Conservation (phyloP, 2,797 vertebrate species). For the Salmo trutta region DNA sequence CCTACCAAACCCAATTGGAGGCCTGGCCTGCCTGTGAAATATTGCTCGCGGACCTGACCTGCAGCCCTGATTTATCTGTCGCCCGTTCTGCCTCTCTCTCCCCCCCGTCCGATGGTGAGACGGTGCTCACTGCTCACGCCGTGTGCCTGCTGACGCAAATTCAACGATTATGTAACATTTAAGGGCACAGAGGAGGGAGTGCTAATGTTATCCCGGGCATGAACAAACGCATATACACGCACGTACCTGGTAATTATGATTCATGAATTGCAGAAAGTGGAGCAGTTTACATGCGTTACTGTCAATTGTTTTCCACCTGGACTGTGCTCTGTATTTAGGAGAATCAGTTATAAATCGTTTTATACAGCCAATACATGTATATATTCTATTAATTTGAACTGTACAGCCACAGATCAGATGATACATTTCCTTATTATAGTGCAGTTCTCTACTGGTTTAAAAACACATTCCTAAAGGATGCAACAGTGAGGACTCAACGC, state of each 20-base stretch:
- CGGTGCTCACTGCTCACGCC: not conserved
- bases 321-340: not conserved
- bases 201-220: not conserved
- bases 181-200: not conserved
- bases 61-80: constrained; percentile 56
- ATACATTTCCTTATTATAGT: no score
- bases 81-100: constrained; percentile 51
- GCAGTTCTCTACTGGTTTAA: no score
- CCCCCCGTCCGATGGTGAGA: constrained; percentile 26
- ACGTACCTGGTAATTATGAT: not conserved
- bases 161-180: not conserved
- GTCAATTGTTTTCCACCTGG: not conserved
- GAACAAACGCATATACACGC: not conserved
- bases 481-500: no score
- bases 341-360: not conserved
- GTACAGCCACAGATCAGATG: no score
- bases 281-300: not conserved
- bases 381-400: no score
- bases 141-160: not conserved
- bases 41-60: constrained; percentile 24
- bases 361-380: not conserved
- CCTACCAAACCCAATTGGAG: constrained; percentile 85
- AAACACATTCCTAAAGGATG: no score
- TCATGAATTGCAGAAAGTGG: not conserved
- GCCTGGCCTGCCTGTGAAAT: constrained; percentile 62